Percentiles rank a stretch among this genome's conserved stretches.
phyloP scores from a whole-genome alignment of 2,113 vertebrate genomes.

The Carlito syrichta region DNA sequence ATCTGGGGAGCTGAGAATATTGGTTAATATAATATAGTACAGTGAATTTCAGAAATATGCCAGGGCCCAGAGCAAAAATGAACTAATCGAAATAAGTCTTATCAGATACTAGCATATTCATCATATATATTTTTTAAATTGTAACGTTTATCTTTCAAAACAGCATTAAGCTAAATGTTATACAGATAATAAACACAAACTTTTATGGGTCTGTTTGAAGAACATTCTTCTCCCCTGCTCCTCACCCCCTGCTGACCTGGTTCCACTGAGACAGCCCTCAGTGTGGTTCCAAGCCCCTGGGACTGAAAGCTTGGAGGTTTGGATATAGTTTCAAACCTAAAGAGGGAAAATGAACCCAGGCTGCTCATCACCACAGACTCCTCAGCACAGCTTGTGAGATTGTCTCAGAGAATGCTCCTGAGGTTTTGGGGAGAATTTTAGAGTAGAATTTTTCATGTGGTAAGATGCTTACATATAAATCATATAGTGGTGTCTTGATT shows the following conservation, averaged over 20 bases:
- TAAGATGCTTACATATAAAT: not conserved
- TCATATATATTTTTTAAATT: not conserved
- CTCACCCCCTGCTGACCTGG: not conserved
- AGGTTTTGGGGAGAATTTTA: not conserved
- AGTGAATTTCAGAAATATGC: not conserved
- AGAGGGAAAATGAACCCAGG: not conserved
- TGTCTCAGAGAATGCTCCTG: accelerated
- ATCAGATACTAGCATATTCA: not conserved
- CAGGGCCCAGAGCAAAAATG: not conserved
- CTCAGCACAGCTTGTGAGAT: not conserved
- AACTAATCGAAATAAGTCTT: not conserved
- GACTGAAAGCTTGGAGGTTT: not conserved
- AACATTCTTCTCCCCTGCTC: not conserved
- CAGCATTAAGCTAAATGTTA: not conserved
- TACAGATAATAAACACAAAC: not conserved
- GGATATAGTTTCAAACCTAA: not conserved
- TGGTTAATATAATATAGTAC: not conserved
- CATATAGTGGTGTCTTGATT: not conserved
- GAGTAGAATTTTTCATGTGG: not conserved
- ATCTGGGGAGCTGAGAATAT: not conserved
- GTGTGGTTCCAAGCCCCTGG: not conserved
- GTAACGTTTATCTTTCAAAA: not conserved
- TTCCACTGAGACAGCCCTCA: not conserved
- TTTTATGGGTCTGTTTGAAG: not conserved
- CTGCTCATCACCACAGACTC: not conserved